Base-by-base conservation (phyloP, 1,140 invertebrate genomes). In the Agrilus planipennis region DNA sequence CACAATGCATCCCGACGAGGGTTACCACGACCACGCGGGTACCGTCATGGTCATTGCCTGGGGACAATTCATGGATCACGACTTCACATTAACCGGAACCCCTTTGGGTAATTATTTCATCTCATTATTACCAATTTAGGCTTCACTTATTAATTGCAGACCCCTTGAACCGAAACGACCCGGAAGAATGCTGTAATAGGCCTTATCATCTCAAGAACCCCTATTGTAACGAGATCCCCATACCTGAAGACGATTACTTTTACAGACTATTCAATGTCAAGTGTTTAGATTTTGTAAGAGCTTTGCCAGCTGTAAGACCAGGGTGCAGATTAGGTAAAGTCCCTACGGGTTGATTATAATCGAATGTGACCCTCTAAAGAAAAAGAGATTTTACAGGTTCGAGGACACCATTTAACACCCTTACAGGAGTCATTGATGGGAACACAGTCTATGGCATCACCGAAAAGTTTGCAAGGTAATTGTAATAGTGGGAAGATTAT, bases 21-120 rank as follows among this genome's bases (percentile, higher is more conserved):
- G 86, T 18, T 89, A 78, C 67, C 88, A 92, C 54, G 88, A 92
- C 62, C 88, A 92, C 58, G 87, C 87, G n/a, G 85, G 88, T 30
- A 91, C 88, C 10, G 84, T 90, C 44, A 88, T 92, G 80, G 75
- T 91, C 28, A 89, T 92, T 42, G 86, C 87, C 36, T 91, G 87
- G 87, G 89, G 88, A 51, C 89, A 93, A 65, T 90, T 92, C 62
- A 87, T 92, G 75, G 89, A 92, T 61, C 89, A 93, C 65, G 89
- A 93, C 59, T 84, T 89, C 50, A 92, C 88, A 1, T 70, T 92
- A 7, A 90, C 86, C 34, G 88, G 75, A 19, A 89, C 84, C 20
- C 85, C 85, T 41, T 63, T 89, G 44, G 84, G 84, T 88, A 71
- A 66, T 55, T 49, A 27, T 27, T 7, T 27, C 23, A 12, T 27